phyloP scores from a whole-genome alignment of 2,797 vertebrate genomes.

The Lacerta bilineata region DNA sequence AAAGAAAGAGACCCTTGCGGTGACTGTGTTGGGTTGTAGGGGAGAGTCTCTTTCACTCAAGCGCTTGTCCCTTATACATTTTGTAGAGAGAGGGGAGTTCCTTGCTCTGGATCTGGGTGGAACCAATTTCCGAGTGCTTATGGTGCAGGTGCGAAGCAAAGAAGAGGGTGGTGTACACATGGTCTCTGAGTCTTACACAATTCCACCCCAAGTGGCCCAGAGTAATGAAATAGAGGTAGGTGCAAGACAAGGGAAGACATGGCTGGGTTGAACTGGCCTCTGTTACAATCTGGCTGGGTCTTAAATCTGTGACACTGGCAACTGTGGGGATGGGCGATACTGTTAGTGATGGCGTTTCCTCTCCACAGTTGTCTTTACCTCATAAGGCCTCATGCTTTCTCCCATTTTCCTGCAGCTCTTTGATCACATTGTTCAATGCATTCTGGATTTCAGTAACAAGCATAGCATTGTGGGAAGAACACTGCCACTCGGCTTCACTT shows the following conservation, averaged over 20 bases:
- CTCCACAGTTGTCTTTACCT: constrained; percentile 3
- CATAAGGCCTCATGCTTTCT: not conserved
- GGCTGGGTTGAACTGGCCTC: not conserved
- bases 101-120: constrained; percentile 90
- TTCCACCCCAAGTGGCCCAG: constrained; percentile 78
- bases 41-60: not conserved
- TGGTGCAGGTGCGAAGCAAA: constrained; percentile 75
- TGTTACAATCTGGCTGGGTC: not conserved
- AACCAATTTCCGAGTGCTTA: constrained; percentile 89
- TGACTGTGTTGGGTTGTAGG: not conserved
- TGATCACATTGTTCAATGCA: constrained; percentile 86
- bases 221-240: constrained; percentile 78
- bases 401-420: constrained; percentile 83
- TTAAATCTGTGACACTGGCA: not conserved
- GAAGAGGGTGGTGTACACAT: constrained; percentile 74
- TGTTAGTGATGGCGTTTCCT: not conserved
- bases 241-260: not conserved
- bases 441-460: constrained; percentile 84
- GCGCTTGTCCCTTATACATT: constrained; percentile 6
- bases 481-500: constrained; percentile 90
- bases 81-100: constrained; percentile 85
- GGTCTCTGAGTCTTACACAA: constrained; percentile 81
- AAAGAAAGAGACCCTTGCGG: not conserved
- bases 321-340: not conserved
- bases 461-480: constrained; percentile 75